Evolutionary conservation across 1,140 invertebrate genomes (phyloP).

Genomic region (Helicoverpa armigera): DNA sequence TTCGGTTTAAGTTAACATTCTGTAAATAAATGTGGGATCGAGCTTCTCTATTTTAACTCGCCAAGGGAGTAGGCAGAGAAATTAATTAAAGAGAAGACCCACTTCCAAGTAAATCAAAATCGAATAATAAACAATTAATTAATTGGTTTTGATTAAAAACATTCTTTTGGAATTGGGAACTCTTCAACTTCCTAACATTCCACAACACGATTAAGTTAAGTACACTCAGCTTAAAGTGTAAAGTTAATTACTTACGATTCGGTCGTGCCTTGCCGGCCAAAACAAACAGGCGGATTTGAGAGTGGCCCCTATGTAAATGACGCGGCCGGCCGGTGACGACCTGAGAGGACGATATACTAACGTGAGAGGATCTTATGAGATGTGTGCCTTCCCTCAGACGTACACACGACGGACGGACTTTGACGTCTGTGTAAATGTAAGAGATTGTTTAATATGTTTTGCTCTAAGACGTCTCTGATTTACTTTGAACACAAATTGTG

Average conservation of each 20-base stretch:
- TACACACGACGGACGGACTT: neutral
- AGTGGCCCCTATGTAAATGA: conserved; percentile 50
- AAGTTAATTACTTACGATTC: conserved; percentile 72
- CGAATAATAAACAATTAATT: neutral
- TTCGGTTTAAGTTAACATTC: conserved; percentile 24
- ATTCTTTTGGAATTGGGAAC: conserved; percentile 1
- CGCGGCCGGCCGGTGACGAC: conserved; percentile 6
- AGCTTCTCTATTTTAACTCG: neutral
- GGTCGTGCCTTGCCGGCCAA: conserved; percentile 52
- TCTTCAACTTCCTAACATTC: conserved; percentile 14
- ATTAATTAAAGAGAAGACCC: conserved; percentile 14
- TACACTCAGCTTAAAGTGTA: conserved; percentile 69
- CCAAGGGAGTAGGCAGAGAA: neutral
- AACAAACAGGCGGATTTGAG: conserved; percentile 67
- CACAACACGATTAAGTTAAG: conserved; percentile 54
- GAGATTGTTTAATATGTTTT: neutral
- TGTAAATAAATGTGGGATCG: conserved; percentile 9
- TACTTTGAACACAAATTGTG: neutral
- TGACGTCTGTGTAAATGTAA: conserved; percentile 6
- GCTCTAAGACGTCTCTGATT: neutral
- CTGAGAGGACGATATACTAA: neutral
- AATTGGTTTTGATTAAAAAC: neutral
- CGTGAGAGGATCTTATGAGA: conserved; percentile 7
- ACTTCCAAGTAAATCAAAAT: neutral
- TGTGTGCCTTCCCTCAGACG: conserved; percentile 12